These are phyloP conservation scores for Ophion ventricosus DNA, from an alignment of 2,888 invertebrate genomes.

Conservation along the genomic window DNA sequence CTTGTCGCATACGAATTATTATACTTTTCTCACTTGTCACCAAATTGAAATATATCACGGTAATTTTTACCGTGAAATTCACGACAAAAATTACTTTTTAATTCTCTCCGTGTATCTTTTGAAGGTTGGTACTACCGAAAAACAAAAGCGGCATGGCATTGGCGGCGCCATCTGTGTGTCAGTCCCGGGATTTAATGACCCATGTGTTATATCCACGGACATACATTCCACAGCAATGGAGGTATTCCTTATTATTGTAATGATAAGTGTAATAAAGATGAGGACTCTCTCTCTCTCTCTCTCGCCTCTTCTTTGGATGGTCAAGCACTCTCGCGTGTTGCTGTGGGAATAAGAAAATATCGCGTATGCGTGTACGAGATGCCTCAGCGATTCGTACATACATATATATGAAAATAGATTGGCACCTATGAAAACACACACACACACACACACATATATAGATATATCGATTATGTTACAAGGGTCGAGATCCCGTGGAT, in stretches of 20 bases:
- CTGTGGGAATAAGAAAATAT: constrained; percentile 40
- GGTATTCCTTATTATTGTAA: constrained; percentile 47
- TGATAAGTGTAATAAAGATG: constrained; percentile 21
- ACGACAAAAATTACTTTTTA: too few relatives aligned
- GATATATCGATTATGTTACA: constrained; percentile 38
- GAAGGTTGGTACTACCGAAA: too few relatives aligned
- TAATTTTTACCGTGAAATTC: too few relatives aligned
- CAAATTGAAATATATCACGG: too few relatives aligned
- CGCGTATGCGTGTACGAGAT: constrained; percentile 31
- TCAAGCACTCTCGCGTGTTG: constrained; percentile 35
- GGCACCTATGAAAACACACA: neutral
- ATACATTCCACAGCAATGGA: neutral
- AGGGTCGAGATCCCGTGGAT: constrained; percentile 40
- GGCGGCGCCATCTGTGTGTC: too few relatives aligned
- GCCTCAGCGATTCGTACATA: constrained; percentile 8
- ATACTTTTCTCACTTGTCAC: too few relatives aligned
- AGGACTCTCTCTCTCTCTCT: neutral
- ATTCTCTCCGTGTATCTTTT: too few relatives aligned
- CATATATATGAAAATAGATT: constrained; percentile 5
- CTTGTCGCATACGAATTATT: too few relatives aligned
- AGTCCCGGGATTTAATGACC: too few relatives aligned
- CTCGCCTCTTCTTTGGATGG: constrained; percentile 14
- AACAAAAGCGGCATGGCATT: too few relatives aligned
- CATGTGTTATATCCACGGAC: constrained; percentile 8
- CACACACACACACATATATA: constrained; percentile 5